phyloP scores from a whole-genome alignment of 2,888 invertebrate genomes.

The Eristalis intricaria region DNA sequence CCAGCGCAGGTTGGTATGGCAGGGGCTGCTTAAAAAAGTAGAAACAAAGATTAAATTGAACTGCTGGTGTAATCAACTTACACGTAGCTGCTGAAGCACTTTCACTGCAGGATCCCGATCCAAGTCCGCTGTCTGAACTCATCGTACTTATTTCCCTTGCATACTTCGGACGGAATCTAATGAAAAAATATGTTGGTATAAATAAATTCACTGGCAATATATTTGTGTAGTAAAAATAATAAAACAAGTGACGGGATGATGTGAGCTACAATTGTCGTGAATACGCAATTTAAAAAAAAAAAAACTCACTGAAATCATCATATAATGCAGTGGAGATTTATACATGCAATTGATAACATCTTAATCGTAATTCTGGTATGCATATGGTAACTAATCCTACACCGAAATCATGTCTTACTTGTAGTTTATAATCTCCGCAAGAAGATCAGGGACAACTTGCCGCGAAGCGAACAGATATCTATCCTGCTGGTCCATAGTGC shows the following conservation, averaged over 20 bases:
- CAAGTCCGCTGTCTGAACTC: constrained; percentile 79
- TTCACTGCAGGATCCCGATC: constrained; percentile 74
- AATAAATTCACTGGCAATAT: too few species aligned
- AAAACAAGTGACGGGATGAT: too few species aligned
- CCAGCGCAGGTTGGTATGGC: constrained; percentile 82
- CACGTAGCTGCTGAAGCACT: constrained; percentile 76
- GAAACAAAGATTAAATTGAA: constrained; percentile 15
- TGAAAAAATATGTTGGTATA: background rate
- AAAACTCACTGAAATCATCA: too few species aligned
- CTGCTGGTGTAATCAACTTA: constrained; percentile 72
- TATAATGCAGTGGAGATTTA: too few species aligned
- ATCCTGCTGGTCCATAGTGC: constrained; percentile 89
- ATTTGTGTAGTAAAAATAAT: too few species aligned
- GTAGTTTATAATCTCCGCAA: constrained; percentile 90
- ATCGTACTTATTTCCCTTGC: constrained; percentile 77
- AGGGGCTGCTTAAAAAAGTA: constrained; percentile 69
- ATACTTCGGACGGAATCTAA: constrained; percentile 77
- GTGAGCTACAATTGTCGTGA: background rate
- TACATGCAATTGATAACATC: too few species aligned
- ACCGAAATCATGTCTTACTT: constrained; percentile 81
- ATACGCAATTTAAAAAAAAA: too few species aligned
- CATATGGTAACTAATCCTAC: too few species aligned
- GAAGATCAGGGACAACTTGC: constrained; percentile 86
- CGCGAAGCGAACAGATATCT: constrained; percentile 88
- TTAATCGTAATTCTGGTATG: too few species aligned